phyloP scores from a whole-genome alignment of 2,113 vertebrate genomes.

The Tachysurus vachellii region DNA sequence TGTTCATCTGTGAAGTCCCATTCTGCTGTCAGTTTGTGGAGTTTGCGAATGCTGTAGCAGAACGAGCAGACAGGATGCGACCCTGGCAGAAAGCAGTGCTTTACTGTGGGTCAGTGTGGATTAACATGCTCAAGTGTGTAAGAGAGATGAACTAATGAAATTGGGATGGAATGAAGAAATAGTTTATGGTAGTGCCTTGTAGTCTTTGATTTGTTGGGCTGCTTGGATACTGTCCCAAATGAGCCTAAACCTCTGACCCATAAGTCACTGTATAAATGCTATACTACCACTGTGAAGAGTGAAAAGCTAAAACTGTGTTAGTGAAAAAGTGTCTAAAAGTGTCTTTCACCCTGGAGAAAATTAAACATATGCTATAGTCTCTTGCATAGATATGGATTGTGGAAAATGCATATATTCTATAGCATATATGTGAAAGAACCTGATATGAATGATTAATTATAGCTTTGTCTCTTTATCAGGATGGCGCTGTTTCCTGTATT shows the following conservation, averaged over 20 bases:
- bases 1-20: constrained; percentile 92
- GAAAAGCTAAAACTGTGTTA: neutral
- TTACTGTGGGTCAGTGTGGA: constrained; percentile 88
- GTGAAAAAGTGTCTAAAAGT: no score
- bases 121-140: neutral
- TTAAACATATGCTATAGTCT: neutral
- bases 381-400: neutral
- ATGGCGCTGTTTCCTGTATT: constrained; percentile 87
- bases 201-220: neutral
- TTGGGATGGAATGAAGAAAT: neutral
- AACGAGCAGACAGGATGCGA: constrained; percentile 80
- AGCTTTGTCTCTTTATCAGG: constrained; percentile 65
- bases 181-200: no score
- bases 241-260: neutral
- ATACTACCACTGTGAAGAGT: neutral
- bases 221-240: neutral
- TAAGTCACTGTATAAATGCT: neutral
- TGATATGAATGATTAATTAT: neutral
- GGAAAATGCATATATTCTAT: neutral
- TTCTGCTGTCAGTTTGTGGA: constrained; percentile 98
- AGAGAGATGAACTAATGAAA: neutral
- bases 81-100: constrained; percentile 93
- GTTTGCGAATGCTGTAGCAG: constrained; percentile 84
- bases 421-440: neutral
- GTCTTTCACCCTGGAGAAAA: neutral